These are phyloP conservation scores for Chaenogobius annularis DNA, from an alignment of 2,113 vertebrate genomes.

Conservation along the genomic window DNA sequence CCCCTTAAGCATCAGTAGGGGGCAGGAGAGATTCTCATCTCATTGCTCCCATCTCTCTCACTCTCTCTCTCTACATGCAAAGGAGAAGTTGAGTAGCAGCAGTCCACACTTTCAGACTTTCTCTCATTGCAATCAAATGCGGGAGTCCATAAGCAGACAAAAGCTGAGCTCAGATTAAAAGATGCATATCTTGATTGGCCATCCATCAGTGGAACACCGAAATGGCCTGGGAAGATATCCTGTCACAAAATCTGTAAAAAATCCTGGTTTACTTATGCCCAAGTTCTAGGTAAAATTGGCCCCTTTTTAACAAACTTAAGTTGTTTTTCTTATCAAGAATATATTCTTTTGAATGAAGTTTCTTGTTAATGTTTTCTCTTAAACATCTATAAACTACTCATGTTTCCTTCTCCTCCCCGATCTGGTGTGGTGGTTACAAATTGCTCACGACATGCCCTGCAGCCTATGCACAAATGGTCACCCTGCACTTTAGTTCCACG, in stretches of 20 bases:
- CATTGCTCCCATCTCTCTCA: not conserved
- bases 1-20: conserved; percentile 49
- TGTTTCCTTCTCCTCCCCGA: not conserved
- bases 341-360: not conserved
- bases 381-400: not conserved
- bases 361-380: not conserved
- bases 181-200: conserved; percentile 22
- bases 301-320: not conserved
- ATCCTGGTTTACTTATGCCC: not conserved
- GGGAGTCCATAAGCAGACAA: conserved; percentile 12
- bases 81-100: conserved; percentile 23
- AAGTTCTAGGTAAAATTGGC: not conserved
- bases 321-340: not conserved
- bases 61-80: conserved; percentile 9
- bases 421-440: not conserved
- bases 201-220: conserved; percentile 16
- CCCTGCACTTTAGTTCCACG: conserved; percentile 1
- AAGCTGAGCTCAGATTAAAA: conserved; percentile 16
- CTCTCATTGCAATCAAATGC: conserved; percentile 17
- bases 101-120: conserved; percentile 18
- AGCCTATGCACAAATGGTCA: not conserved
- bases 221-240: conserved; percentile 7
- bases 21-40: conserved; percentile 58
- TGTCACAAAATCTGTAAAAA: conserved; percentile 21
- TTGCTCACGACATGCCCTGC: not conserved